These are phyloP conservation scores for Fregetta grallaria DNA, from an alignment of 2,113 vertebrate species.

Conservation along the genomic window DNA sequence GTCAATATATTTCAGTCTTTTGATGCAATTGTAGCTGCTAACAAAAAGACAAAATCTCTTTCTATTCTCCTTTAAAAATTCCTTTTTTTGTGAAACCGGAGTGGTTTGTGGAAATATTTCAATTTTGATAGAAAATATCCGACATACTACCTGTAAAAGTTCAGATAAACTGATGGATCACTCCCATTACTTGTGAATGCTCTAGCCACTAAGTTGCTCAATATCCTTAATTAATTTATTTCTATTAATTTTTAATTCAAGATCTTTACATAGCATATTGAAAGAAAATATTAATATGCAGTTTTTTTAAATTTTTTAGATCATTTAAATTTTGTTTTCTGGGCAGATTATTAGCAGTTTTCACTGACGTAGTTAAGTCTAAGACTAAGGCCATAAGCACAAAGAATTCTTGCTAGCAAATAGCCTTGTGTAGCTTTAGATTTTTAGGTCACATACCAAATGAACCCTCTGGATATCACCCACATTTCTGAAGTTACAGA, in stretches of 20 bases:
- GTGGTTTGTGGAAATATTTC: not conserved
- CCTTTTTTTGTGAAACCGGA: not conserved
- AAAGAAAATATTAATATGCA: not conserved
- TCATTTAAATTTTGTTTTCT: not conserved
- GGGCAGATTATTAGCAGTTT: not conserved
- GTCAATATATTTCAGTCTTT: not conserved
- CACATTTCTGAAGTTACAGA: not conserved
- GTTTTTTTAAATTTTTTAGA: not conserved
- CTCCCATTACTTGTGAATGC: not conserved
- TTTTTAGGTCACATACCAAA: not conserved
- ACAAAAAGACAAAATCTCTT: not conserved
- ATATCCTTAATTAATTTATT: not conserved
- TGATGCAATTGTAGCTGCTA: not conserved
- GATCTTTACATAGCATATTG: not conserved
- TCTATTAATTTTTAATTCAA: not conserved
- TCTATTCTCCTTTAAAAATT: not conserved
- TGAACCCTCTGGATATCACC: not conserved
- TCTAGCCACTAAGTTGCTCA: not conserved
- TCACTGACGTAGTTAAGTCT: not conserved
- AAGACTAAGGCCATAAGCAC: not conserved
- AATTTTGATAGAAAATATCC: not conserved
- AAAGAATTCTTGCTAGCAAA: not conserved
- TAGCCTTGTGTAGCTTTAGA: not conserved
- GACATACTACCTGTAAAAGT: not conserved
- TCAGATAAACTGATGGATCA: not conserved